Conservation (phyloP, 2,797 vertebrate species). For the Psittacula derbiana region DNA sequence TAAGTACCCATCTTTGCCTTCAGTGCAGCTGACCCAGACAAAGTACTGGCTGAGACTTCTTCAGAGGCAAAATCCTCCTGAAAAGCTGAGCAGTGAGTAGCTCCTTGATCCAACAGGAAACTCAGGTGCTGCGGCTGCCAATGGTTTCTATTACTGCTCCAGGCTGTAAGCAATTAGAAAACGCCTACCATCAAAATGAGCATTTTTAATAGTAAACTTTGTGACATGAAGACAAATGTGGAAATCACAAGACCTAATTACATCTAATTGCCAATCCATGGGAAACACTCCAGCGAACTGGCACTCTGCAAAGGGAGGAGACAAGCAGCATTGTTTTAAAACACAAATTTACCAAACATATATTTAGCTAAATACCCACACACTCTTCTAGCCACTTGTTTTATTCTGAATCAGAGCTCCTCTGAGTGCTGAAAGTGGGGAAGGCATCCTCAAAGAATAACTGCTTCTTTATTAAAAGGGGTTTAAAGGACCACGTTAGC, state of each 20-base stretch:
- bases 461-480: background rate
- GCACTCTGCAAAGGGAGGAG: slow-evolving; percentile 73
- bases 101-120: background rate
- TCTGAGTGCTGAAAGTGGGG: slow-evolving; percentile 5
- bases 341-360: slow-evolving; percentile 67
- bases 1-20: background rate
- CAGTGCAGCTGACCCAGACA: background rate
- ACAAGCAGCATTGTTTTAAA: slow-evolving; percentile 77
- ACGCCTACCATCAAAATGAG: slow-evolving; percentile 60
- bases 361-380: slow-evolving; percentile 73
- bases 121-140: slow-evolving; percentile 45
- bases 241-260: slow-evolving; percentile 78
- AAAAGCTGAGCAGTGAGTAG: slow-evolving; percentile 23
- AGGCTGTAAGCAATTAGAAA: slow-evolving; percentile 57
- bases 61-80: slow-evolving; percentile 42
- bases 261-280: slow-evolving; percentile 72
- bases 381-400: slow-evolving; percentile 58
- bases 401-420: slow-evolving; percentile 56
- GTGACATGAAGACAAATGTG: slow-evolving; percentile 74
- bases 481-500: background rate
- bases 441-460: background rate
- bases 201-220: slow-evolving; percentile 67
- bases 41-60: background rate
- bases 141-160: slow-evolving; percentile 68
- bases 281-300: slow-evolving; percentile 75